Evolutionary conservation across 2,797 vertebrate genomes (phyloP).

Genomic region (Poeciliopsis turneri): DNA sequence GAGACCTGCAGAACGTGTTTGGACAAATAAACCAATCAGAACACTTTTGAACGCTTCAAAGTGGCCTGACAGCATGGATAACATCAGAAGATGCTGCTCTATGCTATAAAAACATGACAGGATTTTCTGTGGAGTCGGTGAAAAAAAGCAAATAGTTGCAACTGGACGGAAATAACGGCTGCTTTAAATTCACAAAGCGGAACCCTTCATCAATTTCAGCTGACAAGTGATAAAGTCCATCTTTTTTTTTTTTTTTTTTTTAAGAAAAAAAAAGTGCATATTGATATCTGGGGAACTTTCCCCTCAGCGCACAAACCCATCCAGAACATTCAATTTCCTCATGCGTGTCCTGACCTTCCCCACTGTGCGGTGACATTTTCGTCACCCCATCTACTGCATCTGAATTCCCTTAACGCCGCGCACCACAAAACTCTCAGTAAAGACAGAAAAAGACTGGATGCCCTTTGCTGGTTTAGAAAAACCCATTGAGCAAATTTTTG

Average conservation of each 20-base stretch:
- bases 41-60: neutral
- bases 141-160: neutral
- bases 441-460: neutral
- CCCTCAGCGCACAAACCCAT: conserved; percentile 25
- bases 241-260: conserved; percentile 13
- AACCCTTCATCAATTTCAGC: conserved; percentile 21
- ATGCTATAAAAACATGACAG: neutral
- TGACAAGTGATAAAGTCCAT: conserved; percentile 33
- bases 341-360: conserved; percentile 3
- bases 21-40: neutral
- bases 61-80: neutral
- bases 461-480: neutral
- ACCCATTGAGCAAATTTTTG: neutral
- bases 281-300: conserved; percentile 33
- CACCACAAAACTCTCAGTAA: neutral
- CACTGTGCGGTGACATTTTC: conserved; percentile 26
- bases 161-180: conserved; percentile 14
- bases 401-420: conserved; percentile 3
- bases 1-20: neutral
- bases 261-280: conserved; percentile 21
- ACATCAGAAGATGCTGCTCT: conserved; percentile 20
- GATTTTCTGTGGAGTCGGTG: neutral
- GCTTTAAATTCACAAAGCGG: conserved; percentile 25
- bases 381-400: neutral
- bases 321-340: conserved; percentile 22